phyloP scores from a whole-genome alignment of 2,888 invertebrate species.

The Creontiades dilutus region DNA sequence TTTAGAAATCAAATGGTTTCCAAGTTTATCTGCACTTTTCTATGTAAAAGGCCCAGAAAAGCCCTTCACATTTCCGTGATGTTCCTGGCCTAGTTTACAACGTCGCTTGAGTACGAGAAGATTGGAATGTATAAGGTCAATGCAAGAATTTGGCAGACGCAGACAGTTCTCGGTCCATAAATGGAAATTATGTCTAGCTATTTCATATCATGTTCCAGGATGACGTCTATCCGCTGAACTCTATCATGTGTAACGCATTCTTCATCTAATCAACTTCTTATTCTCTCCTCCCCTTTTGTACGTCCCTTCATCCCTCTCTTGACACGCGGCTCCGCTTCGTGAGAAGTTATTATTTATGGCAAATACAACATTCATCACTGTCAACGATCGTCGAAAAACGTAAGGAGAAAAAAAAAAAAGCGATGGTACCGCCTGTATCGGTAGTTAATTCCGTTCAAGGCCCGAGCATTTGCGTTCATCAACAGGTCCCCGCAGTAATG shows the following conservation, averaged over 20 bases:
- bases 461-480: constrained; percentile 55
- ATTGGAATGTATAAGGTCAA: too few relatives aligned
- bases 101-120: too few relatives aligned
- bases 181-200: too few relatives aligned
- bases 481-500: constrained; percentile 11
- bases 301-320: neutral
- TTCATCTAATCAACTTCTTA: constrained; percentile 50
- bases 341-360: constrained; percentile 58
- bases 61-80: too few relatives aligned
- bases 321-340: neutral
- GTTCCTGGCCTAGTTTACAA: too few relatives aligned
- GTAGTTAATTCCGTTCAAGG: constrained; percentile 46
- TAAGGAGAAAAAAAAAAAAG: neutral
- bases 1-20: too few relatives aligned
- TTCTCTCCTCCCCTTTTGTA: neutral
- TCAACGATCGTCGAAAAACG: constrained; percentile 35
- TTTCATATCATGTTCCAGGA: neutral
- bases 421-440: constrained; percentile 12
- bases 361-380: constrained; percentile 65
- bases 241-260: neutral
- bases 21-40: too few relatives aligned
- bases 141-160: too few relatives aligned
- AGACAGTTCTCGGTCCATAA: too few relatives aligned
- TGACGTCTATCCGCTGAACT: neutral
- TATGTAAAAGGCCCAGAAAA: too few relatives aligned